phyloP scores from a whole-genome alignment of 2,113 vertebrate genomes.

The Corydoras maculifer region DNA sequence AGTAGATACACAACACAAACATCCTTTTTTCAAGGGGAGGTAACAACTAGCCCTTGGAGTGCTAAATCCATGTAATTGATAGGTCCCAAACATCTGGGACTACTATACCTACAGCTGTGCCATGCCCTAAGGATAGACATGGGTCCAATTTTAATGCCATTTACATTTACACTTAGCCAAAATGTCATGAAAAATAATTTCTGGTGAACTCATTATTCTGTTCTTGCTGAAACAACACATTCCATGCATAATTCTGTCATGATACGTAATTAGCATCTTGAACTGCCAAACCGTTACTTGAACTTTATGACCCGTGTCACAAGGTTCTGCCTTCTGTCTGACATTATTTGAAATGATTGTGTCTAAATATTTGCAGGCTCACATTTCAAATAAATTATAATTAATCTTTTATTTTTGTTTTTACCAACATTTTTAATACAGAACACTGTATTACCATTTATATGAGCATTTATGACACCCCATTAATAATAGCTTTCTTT shows the following conservation, averaged over 20 bases:
- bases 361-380: too few species aligned
- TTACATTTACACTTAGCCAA: conserved; percentile 30
- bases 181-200: conserved; percentile 8
- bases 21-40: conserved; percentile 41
- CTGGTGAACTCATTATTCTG: conserved; percentile 24
- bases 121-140: conserved; percentile 36
- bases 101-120: conserved; percentile 39
- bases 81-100: conserved; percentile 40
- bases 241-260: conserved; percentile 9
- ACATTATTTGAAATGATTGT: too few species aligned
- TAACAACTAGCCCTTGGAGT: conserved; percentile 18
- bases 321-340: neutral
- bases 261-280: neutral
- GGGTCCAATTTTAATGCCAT: conserved; percentile 30
- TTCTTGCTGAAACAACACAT: neutral
- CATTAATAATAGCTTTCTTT: too few species aligned
- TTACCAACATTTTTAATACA: too few species aligned
- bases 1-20: conserved; percentile 49
- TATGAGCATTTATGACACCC: too few species aligned
- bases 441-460: too few species aligned
- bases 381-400: too few species aligned
- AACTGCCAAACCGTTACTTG: neutral
- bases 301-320: neutral
- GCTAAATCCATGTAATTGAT: conserved; percentile 39
- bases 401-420: too few species aligned